A percentile compares a stretch with the other conserved stretches of the same genome.
phyloP scores from a whole-genome alignment of 2,113 vertebrate species.

The Eurypyga helias region DNA sequence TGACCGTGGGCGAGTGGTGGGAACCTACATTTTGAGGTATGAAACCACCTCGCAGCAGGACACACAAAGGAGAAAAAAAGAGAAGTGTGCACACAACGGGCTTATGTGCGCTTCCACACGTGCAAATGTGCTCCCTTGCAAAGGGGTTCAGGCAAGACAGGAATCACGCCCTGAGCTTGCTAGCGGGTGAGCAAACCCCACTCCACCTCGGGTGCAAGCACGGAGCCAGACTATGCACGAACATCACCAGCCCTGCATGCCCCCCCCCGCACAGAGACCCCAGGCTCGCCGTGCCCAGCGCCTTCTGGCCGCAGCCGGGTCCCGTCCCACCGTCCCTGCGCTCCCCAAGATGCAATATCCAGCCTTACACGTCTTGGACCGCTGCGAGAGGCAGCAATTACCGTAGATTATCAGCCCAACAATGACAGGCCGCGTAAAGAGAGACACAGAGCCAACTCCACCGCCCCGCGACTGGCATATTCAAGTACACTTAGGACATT shows the following conservation, averaged over 20 bases:
- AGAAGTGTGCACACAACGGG: neutral
- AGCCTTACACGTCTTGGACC: constrained; percentile 62
- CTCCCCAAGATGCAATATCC: neutral
- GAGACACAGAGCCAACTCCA: constrained; percentile 86
- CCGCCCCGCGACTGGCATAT: constrained; percentile 88
- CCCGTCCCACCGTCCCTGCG: neutral
- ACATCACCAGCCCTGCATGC: accelerated
- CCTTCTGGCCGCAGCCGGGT: neutral
- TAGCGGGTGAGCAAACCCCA: neutral
- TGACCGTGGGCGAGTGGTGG: accelerated
- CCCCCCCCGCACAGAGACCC: neutral
- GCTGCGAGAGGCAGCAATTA: constrained; percentile 86
- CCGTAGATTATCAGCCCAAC: constrained; percentile 86
- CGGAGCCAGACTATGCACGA: accelerated
- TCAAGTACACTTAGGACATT: constrained; percentile 94
- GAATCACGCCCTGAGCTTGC: accelerated
- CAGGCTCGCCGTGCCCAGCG: neutral
- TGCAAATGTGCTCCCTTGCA: no score
- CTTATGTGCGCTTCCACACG: accelerated
- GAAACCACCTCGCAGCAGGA: accelerated
- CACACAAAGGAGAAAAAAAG: neutral
- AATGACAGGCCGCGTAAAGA: constrained; percentile 84
- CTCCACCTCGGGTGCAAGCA: neutral
- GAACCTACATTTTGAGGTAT: accelerated
- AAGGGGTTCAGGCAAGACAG: neutral